These are phyloP conservation scores for Lucilia sericata DNA, from an alignment of 1,140 invertebrate species.

Conservation along the genomic window DNA sequence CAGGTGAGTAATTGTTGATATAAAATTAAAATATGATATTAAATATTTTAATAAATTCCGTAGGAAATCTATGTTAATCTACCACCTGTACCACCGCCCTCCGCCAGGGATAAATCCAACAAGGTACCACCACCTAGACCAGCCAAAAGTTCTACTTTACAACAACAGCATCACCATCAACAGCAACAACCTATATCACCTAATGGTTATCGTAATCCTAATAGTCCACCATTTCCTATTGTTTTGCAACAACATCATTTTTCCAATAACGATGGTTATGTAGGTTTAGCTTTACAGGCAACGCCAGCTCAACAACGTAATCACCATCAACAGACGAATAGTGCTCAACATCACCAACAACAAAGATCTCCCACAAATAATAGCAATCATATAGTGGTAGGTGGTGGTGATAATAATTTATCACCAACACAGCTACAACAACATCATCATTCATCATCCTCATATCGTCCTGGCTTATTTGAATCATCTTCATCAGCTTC, in stretches of 20 bases:
- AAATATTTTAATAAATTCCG: constrained; percentile 9
- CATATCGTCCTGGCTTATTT: constrained; percentile 25
- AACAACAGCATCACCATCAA: constrained; percentile 26
- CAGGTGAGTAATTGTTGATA: constrained; percentile 56
- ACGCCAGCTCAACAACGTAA: constrained; percentile 13
- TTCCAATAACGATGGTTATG: constrained; percentile 26
- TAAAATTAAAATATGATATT: not conserved
- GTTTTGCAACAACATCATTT: constrained; percentile 32
- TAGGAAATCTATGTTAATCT: constrained; percentile 66
- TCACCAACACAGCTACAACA: constrained; percentile 47
- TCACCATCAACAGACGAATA: constrained; percentile 45
- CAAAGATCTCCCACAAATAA: constrained; percentile 4
- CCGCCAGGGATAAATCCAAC: constrained; percentile 55
- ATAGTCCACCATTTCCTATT: constrained; percentile 38
- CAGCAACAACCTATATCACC: constrained; percentile 39
- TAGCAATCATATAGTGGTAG: constrained; percentile 49
- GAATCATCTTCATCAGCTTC: constrained; percentile 36
- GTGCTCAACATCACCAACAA: constrained; percentile 47
- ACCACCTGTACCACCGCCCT: constrained; percentile 61
- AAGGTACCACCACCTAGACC: constrained; percentile 61
- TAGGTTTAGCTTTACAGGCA: constrained; percentile 27
- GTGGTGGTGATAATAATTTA: constrained; percentile 48
- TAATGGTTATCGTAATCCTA: constrained; percentile 27
- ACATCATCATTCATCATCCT: constrained; percentile 9
- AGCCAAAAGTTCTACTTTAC: constrained; percentile 64